phyloP scores from a whole-genome alignment of 2,113 vertebrate species.

The Urocynchramus pylzowi region DNA sequence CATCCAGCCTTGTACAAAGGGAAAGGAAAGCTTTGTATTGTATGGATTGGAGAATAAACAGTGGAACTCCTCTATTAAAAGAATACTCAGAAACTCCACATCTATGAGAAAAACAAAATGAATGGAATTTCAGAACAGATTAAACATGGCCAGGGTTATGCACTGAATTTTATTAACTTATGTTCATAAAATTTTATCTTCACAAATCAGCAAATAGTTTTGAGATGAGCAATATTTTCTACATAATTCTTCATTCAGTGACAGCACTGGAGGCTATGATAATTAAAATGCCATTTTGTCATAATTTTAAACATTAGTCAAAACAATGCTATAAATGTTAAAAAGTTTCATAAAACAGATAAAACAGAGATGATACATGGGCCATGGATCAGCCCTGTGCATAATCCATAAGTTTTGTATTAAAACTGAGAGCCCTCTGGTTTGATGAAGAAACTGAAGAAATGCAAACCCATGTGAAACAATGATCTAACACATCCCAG shows the following conservation, averaged over 20 bases:
- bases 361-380: not conserved
- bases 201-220: not conserved
- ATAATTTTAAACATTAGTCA: not conserved
- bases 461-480: not conserved
- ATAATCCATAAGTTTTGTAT: not conserved
- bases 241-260: not conserved
- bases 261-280: not conserved
- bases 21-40: not conserved
- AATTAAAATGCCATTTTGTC: not conserved
- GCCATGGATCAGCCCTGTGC: not conserved
- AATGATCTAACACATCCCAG: not conserved
- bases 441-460: not conserved
- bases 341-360: not conserved
- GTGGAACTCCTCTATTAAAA: not conserved
- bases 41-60: not conserved
- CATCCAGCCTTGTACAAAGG: not conserved
- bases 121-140: not conserved
- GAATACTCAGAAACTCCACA: not conserved
- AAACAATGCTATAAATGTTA: not conserved
- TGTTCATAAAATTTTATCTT: not conserved
- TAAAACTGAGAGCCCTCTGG: not conserved
- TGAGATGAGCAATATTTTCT: not conserved
- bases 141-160: not conserved
- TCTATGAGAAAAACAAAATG: not conserved
- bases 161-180: not conserved